Base-by-base conservation (phyloP, 2,113 vertebrate genomes). In the Triplophysa tibetana region DNA sequence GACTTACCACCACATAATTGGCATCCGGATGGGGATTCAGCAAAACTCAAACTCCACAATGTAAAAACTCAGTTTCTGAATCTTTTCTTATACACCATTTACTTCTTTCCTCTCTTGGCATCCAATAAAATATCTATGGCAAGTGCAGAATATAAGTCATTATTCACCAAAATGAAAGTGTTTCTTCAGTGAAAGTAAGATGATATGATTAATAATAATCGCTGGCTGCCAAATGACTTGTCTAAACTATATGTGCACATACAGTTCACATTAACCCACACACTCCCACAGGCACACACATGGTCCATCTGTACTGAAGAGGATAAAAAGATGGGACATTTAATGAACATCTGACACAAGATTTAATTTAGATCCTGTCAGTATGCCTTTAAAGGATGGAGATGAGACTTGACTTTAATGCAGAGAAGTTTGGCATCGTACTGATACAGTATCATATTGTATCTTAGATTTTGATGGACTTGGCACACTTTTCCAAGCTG, bases 361-460 rank as follows among this genome's bases (percentile, higher is more conserved):
- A 69, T 78, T 85, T 62, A 19, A 62, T 81, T 81, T 56, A 63
- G 79, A 81, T 84, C 78, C 19, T 43, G 66, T 8, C 21, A 50
- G 23, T 38, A 62, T 43, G 70, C 16, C 66, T 41, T 75, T 64
- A 58, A 50, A 52, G 7, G 21, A 43, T 16, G 29, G 23, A 29
- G 62, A 81, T 48, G 17, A 19, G 26, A 62, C 41, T 29, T 19
- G 58, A 66, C 33, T 76, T 64, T 43, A 82, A 77, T 67, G 52
- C 66, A 21, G 56, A 62, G 41, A 73, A 75, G 58, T 68, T 38
- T 78, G 67, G 61, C 33, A 43, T 58, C 1, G 69, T 70, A 64
- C 13, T 69, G 69, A 79, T 64, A 23, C 9, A 19, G n/a, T 75
- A 62, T 65, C 75, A 45, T 45, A 45, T 2, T 45, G 43, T 9